phyloP scores from a whole-genome alignment of 2,888 invertebrate genomes.

The Drosophila mayaguana region DNA sequence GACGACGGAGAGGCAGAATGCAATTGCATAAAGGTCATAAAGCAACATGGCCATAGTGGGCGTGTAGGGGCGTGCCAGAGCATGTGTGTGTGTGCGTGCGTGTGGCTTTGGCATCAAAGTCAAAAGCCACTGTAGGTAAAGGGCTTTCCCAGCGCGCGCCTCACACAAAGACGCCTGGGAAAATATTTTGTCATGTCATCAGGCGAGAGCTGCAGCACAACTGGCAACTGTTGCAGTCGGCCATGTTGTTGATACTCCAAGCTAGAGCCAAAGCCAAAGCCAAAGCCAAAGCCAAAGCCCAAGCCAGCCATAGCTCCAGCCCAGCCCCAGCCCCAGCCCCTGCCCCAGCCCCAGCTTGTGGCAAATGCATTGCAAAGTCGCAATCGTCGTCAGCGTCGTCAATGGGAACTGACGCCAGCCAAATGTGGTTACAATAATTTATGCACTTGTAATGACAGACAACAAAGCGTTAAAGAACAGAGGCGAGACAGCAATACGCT shows the following conservation, averaged over 20 bases:
- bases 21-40: conserved; percentile 79
- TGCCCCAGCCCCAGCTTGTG: neutral
- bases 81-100: conserved; percentile 1
- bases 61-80: conserved; percentile 9
- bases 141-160: neutral
- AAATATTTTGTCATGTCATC: conserved; percentile 81
- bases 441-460: conserved; percentile 82
- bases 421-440: conserved; percentile 82
- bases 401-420: conserved; percentile 71
- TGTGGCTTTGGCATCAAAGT: conserved; percentile 72
- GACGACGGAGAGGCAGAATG: conserved; percentile 53
- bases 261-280: conserved; percentile 4
- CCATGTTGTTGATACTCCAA: conserved; percentile 52
- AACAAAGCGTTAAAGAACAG: conserved; percentile 78
- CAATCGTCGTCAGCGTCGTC: conserved; percentile 36
- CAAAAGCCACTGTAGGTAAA: conserved; percentile 62
- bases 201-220: conserved; percentile 32
- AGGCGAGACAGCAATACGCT: neutral
- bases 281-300: neutral
- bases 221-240: conserved; percentile 72
- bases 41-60: conserved; percentile 49
- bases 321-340: no score
- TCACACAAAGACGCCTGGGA: conserved; percentile 69
- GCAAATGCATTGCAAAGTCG: conserved; percentile 23
- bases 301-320: neutral